phyloP scores from a whole-genome alignment of 2,888 invertebrate genomes.

The Pheosia gnoma region DNA sequence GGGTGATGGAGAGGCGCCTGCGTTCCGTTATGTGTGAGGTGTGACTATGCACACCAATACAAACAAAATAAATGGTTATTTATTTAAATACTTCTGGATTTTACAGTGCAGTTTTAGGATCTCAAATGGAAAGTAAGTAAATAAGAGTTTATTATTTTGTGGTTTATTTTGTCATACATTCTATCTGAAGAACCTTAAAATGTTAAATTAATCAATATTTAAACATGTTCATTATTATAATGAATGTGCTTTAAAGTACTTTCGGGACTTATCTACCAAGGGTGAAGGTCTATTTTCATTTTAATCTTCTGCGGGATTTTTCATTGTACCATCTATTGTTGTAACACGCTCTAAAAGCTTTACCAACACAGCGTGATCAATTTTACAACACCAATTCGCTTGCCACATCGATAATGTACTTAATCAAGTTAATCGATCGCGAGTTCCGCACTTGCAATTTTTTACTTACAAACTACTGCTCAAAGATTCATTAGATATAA shows the following conservation, averaged over 20 bases:
- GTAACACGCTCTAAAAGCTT: not conserved
- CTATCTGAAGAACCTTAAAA: too few relatives aligned
- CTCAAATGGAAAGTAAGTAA: too few relatives aligned
- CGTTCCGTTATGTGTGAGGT: constrained; percentile 9
- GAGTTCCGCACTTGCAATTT: constrained; percentile 30
- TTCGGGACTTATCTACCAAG: too few relatives aligned
- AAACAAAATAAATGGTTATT: too few relatives aligned
- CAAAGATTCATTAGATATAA: constrained; percentile 27
- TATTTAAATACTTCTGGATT: too few relatives aligned
- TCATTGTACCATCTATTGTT: too few relatives aligned
- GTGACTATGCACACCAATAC: not conserved
- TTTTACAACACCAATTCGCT: not conserved
- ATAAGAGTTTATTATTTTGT: not conserved
- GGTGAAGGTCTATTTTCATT: too few relatives aligned
- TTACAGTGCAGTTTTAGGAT: too few relatives aligned
- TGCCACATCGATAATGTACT: constrained; percentile 12
- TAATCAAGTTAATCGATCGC: constrained; percentile 24
- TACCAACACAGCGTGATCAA: not conserved
- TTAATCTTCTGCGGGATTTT: too few relatives aligned
- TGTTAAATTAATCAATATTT: too few relatives aligned
- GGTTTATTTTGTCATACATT: not conserved
- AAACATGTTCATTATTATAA: too few relatives aligned
- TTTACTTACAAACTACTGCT: constrained; percentile 19
- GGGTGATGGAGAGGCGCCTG: constrained; percentile 24
- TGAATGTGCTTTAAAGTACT: too few relatives aligned